Percentiles rank a stretch among this genome's conserved stretches.
These are phyloP conservation scores for Spea hammondii DNA, from an alignment of 2,797 vertebrate species.

Conservation along the genomic window DNA sequence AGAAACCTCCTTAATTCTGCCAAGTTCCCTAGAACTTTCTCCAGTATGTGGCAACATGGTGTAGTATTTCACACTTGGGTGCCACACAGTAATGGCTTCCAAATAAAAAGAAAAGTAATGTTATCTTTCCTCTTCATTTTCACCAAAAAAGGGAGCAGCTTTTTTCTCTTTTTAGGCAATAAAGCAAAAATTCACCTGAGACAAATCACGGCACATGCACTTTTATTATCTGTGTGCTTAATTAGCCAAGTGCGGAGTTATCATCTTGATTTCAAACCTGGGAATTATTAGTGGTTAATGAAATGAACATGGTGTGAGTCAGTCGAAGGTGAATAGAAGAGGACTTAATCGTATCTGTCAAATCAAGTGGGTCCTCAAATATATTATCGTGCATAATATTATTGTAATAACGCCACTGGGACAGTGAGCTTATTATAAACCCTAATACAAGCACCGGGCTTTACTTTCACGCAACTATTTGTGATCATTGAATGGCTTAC, in stretches of 20 bases:
- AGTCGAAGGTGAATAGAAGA: background rate
- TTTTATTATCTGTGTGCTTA: constrained; percentile 27
- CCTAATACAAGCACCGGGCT: background rate
- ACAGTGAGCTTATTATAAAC: background rate
- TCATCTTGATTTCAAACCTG: constrained; percentile 7
- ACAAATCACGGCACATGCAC: background rate
- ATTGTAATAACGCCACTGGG: background rate
- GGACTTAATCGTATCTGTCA: background rate
- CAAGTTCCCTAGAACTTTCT: no score
- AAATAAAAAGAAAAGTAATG: no score
- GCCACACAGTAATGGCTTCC: no score
- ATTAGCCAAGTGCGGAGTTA: background rate
- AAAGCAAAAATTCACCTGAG: constrained; percentile 5
- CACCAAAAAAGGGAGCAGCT: no score
- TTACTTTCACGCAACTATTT: background rate
- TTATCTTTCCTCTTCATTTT: no score
- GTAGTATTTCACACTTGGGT: no score
- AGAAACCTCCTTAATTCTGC: no score
- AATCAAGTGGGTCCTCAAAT: background rate
- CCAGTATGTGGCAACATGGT: no score
- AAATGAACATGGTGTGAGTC: background rate
- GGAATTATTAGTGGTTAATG: constrained; percentile 1
- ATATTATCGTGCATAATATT: background rate
- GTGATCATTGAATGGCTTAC: no score
- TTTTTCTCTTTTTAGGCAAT: constrained; percentile 4